Conservation (phyloP, 2,113 vertebrate genomes). For the Oncorhynchus mykiss region DNA sequence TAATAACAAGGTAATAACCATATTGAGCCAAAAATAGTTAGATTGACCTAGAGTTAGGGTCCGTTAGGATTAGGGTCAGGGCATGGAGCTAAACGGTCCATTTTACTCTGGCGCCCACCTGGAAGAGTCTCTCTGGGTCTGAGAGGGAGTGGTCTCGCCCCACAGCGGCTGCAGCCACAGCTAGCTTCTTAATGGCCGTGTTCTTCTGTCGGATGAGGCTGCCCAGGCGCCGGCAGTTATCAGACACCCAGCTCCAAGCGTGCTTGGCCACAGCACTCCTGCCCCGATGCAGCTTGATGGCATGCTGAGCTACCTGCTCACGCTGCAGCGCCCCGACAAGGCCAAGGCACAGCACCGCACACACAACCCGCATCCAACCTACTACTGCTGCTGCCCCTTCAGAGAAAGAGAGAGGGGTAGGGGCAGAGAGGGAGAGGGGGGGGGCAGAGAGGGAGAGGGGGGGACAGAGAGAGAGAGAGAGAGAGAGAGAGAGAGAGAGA, state of each 20-base stretch:
- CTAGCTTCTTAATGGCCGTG: conserved; percentile 84
- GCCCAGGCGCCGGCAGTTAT: conserved; percentile 84
- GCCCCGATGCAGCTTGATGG: conserved; percentile 79
- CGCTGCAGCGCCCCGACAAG: conserved; percentile 57
- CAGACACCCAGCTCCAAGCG: conserved; percentile 80
- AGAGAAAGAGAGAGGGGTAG: neutral
- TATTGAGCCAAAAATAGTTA: neutral
- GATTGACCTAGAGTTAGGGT: neutral
- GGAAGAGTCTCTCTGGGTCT: conserved; percentile 86
- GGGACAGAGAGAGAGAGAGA: too few species aligned
- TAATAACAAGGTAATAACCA: neutral
- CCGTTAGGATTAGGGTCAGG: neutral
- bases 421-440: neutral
- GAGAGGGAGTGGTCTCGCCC: conserved; percentile 78
- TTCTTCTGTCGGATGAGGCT: conserved; percentile 87
- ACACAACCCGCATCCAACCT: conserved; percentile 76
- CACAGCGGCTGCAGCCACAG: conserved; percentile 78
- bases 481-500: too few species aligned
- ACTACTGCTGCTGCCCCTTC: conserved; percentile 33
- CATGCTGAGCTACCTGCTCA: conserved; percentile 77
- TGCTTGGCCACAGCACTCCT: conserved; percentile 61
- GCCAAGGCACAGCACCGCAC: conserved; percentile 71
- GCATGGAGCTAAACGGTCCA: neutral
- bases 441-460: neutral
- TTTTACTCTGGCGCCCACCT: conserved; percentile 53